These are phyloP conservation scores for Globia sparganii DNA, from an alignment of 2,888 invertebrate genomes.

Conservation along the genomic window DNA sequence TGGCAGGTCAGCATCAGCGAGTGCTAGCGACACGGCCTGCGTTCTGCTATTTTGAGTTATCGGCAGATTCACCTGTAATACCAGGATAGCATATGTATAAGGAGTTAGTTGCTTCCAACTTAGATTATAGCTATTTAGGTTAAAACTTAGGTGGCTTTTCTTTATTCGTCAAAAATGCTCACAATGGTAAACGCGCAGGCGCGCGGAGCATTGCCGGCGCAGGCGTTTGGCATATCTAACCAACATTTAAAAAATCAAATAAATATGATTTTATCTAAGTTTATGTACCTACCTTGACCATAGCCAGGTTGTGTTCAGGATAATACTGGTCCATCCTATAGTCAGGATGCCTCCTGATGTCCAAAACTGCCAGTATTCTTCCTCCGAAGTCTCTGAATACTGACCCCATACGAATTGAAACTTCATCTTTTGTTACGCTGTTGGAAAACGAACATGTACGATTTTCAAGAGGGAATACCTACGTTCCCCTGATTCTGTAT, in stretches of 20 bases:
- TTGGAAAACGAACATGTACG: constrained; percentile 7
- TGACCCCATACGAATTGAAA: constrained; percentile 83
- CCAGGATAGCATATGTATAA: constrained; percentile 51
- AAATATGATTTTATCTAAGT: not conserved
- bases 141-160: not conserved
- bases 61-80: constrained; percentile 79
- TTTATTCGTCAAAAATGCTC: not conserved
- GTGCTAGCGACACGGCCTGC: constrained; percentile 78
- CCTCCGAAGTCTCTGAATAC: constrained; percentile 87
- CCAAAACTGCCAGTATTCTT: constrained; percentile 77
- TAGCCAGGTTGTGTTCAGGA: constrained; percentile 86
- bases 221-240: not conserved
- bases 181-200: not conserved
- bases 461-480: not conserved
- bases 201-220: too few relatives aligned
- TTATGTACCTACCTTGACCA: constrained; percentile 79
- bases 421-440: constrained; percentile 84
- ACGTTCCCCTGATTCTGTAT: not conserved
- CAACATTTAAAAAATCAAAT: not conserved
- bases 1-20: constrained; percentile 76
- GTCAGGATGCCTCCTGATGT: constrained; percentile 83
- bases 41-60: constrained; percentile 74
- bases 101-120: not conserved
- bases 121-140: constrained; percentile 8
- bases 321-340: constrained; percentile 86